phyloP scores from a whole-genome alignment of 2,888 invertebrate species.

The Tanytarsus gracilentus region DNA sequence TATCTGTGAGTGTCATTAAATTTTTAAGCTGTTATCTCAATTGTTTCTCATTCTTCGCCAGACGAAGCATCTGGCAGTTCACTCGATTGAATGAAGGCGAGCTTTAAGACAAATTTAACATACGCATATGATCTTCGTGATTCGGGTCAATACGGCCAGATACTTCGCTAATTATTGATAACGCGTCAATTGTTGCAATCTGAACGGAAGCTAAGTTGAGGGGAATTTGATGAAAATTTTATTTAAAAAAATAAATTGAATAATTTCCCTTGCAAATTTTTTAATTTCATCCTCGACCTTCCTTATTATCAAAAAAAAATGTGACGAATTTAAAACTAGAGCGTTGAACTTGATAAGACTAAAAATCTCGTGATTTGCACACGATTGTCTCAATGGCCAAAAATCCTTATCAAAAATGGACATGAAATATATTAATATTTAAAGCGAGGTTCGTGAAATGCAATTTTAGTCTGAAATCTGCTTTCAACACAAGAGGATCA shows the following conservation, averaged over 20 bases:
- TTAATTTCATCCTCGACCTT: neutral
- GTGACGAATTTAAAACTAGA: too few species aligned
- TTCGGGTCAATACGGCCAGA: slow-evolving; percentile 50
- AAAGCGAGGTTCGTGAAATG: too few species aligned
- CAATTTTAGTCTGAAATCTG: too few species aligned
- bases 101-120: slow-evolving; percentile 38
- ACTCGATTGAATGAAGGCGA: slow-evolving; percentile 43
- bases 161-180: slow-evolving; percentile 49
- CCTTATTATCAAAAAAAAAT: too few species aligned
- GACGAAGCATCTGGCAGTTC: slow-evolving; percentile 39
- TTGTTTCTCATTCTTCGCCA: slow-evolving; percentile 30
- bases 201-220: neutral
- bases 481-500: neutral
- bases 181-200: slow-evolving; percentile 33
- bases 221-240: neutral
- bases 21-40: neutral
- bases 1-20: slow-evolving; percentile 2
- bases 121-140: slow-evolving; percentile 49
- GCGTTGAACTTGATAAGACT: too few species aligned
- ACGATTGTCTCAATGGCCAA: too few species aligned
- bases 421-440: too few species aligned
- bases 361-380: too few species aligned
- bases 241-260: neutral
- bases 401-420: too few species aligned
- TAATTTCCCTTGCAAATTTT: neutral